Conservation (phyloP, 2,797 vertebrate genomes). For the Cryptoprocta ferox region DNA sequence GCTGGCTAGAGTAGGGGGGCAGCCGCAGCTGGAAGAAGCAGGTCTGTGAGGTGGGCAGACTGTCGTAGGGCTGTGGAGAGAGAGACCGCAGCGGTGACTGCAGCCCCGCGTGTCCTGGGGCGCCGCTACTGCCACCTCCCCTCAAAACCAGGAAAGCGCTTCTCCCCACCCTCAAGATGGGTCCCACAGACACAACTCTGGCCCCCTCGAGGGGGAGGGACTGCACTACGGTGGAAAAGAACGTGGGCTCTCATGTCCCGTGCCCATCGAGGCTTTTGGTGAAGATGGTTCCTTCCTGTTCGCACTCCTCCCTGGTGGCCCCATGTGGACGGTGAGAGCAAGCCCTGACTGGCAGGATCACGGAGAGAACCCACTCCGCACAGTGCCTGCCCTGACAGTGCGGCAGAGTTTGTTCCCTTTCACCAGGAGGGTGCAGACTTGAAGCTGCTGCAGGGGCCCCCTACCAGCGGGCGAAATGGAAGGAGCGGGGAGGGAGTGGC, state of each 20-base stretch:
- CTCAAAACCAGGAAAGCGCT: neutral
- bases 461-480: neutral
- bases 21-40: constrained; percentile 93
- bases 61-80: constrained; percentile 90
- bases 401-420: neutral
- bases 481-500: neutral
- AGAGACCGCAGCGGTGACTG: constrained; percentile 71
- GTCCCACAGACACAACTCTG: neutral
- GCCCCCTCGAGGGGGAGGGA: neutral
- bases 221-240: neutral
- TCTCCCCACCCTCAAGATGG: neutral
- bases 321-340: fast-evolving
- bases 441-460: neutral
- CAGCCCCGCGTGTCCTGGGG: neutral
- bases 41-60: constrained; percentile 93
- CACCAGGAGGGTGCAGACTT: neutral
- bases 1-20: constrained; percentile 91
- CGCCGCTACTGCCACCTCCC: neutral
- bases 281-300: neutral
- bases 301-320: neutral
- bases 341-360: neutral
- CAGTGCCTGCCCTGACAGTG: neutral
- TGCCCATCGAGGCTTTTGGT: neutral
- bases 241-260: neutral
- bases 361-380: neutral